phyloP scores from a whole-genome alignment of 2,888 invertebrate species.

The Neuroscelio doddi region DNA sequence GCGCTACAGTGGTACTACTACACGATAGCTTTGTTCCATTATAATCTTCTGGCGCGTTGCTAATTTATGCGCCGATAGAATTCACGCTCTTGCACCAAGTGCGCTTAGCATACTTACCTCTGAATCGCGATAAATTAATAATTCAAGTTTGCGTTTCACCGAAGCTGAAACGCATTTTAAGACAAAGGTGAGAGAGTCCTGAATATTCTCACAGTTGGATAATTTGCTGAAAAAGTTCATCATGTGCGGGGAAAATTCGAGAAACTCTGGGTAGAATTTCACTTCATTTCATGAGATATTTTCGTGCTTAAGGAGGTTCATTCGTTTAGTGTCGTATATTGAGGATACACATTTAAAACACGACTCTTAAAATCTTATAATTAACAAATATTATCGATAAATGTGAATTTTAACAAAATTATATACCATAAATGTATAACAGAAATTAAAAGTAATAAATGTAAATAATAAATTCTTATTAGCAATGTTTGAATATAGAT shows the following conservation, averaged over 20 bases:
- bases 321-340: too few species aligned
- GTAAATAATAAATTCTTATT: too few species aligned
- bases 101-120: slow-evolving; percentile 26
- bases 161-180: slow-evolving; percentile 23
- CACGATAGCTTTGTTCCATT: slow-evolving; percentile 45
- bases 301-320: not conserved
- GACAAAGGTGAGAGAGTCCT: slow-evolving; percentile 13
- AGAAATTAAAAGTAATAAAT: too few species aligned
- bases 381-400: too few species aligned
- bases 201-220: not conserved
- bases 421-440: too few species aligned
- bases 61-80: slow-evolving; percentile 42
- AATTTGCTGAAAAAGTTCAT: not conserved
- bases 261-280: too few species aligned
- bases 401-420: too few species aligned
- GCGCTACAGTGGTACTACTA: slow-evolving; percentile 23
- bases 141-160: slow-evolving; percentile 25
- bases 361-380: too few species aligned
- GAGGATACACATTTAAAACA: too few species aligned
- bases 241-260: too few species aligned
- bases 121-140: slow-evolving; percentile 39
- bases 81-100: slow-evolving; percentile 31
- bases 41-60: slow-evolving; percentile 37
- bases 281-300: too few species aligned
- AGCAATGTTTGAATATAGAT: too few species aligned